Base-by-base conservation (phyloP, 2,797 vertebrate species). In the Alosa sapidissima region DNA sequence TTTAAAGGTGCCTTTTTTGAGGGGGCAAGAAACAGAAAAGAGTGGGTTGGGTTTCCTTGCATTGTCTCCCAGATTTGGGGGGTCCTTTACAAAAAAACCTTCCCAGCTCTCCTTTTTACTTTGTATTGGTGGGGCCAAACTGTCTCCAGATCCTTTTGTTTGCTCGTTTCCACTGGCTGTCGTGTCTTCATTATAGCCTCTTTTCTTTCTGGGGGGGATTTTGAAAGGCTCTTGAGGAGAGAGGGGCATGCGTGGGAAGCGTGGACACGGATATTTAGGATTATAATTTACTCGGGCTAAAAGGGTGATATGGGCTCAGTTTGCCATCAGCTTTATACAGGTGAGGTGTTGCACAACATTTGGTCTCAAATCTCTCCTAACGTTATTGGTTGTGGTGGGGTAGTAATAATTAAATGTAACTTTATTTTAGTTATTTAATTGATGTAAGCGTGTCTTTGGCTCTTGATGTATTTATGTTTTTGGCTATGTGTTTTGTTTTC, bases 311-410 rank as follows among this genome's bases (percentile, higher is more conserved):
- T 96, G 95, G 95, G 95, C 91, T 96, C 95, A 65, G 94, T 96
- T 93, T 95, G 94, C 90, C 96, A 95, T 91, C 94, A 96, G 90
- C 94, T 94, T 90, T 95, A 95, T 86, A 93, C 94, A 96, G 96
- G 96, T 97, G 94, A 93, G 92, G 89, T 89, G 21, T 7, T 58
- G 19, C 65, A 41, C n/a, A 41, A 28, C 54, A 54, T 83, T 72
- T 72, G 28, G 33, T 1, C 65, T 36, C 65, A 13, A 72, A 41
- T 5, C 4, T 33, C 33, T 13, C 10, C 24, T 21, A 62, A 33
- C 19, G 9, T 10, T 68, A 36, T 68, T 28, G 60, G n/a, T 65
- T 9, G n/a, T 10, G 62, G 62, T 11, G 9, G 14, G 33, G 24
- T 36, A 33, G 11, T 19, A 49, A 3, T 51, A 51, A 51, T 49